Percentiles rank a stretch among this genome's conserved stretches.
Conservation (phyloP, 2,888 invertebrate species). For the Tenthredo livida region DNA sequence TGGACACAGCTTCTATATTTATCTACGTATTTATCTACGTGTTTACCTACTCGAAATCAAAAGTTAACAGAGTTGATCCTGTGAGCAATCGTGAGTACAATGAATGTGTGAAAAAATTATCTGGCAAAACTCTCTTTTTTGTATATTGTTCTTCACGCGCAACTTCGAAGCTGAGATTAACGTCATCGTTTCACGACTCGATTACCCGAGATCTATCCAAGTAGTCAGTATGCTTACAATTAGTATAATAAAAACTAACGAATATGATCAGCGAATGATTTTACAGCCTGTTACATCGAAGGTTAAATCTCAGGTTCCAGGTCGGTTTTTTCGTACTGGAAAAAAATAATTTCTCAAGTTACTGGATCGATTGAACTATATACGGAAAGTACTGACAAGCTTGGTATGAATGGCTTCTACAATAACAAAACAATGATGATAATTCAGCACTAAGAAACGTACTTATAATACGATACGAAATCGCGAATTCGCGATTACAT, state of each 20-base stretch:
- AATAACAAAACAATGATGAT: conserved; percentile 7
- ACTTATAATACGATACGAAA: not conserved
- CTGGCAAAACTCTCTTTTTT: not conserved
- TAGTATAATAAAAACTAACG: not conserved
- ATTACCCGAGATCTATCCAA: not conserved
- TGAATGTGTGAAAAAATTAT: not conserved
- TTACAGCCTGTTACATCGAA: conserved; percentile 27
- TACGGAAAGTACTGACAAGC: not conserved
- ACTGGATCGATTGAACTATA: conserved; percentile 13
- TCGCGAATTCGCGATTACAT: not conserved
- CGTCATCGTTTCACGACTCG: conserved; percentile 13
- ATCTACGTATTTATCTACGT: not conserved
- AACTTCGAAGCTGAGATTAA: not conserved
- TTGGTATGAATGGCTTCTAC: not conserved
- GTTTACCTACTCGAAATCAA: not conserved
- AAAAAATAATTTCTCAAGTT: conserved; percentile 29
- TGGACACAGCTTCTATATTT: not conserved
- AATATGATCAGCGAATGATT: not conserved
- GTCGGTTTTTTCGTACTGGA: not conserved
- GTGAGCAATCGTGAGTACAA: not conserved
- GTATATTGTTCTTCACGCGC: not conserved
- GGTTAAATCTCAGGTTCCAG: conserved; percentile 33
- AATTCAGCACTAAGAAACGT: not conserved
- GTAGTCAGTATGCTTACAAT: conserved; percentile 8
- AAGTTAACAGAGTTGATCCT: not conserved